These are phyloP conservation scores for Eupithecia centaureata DNA, from an alignment of 2,888 invertebrate species.

Conservation along the genomic window DNA sequence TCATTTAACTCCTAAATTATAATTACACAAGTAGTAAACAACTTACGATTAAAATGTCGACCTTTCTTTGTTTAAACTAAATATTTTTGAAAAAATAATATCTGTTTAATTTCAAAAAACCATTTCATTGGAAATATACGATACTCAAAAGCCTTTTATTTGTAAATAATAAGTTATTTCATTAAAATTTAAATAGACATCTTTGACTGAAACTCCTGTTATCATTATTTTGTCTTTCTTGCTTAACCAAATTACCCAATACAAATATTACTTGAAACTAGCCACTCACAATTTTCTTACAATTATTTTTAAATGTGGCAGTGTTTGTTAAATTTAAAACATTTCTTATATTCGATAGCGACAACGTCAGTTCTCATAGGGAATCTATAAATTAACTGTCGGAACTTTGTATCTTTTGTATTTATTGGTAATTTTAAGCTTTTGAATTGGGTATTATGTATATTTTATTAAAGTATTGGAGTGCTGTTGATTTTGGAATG, in stretches of 20 bases:
- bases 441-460: not conserved
- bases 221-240: not conserved
- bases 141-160: not conserved
- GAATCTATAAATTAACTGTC: not conserved
- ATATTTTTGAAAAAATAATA: conserved; percentile 6
- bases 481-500: not conserved
- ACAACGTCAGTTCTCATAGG: not conserved
- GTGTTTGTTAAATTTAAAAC: not conserved
- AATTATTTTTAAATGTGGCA: conserved; percentile 2
- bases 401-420: too few relatives aligned
- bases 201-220: not conserved
- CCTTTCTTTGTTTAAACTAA: conserved; percentile 23
- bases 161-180: not conserved
- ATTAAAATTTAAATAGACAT: not conserved
- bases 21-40: conserved; percentile 24
- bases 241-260: not conserved
- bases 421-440: not conserved
- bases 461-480: not conserved
- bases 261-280: not conserved
- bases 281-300: not conserved
- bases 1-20: conserved; percentile 12
- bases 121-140: not conserved
- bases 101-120: not conserved
- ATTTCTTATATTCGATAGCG: not conserved
- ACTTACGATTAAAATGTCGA: conserved; percentile 27